A percentile compares a stretch with the other conserved stretches of the same genome.
phyloP scores from a whole-genome alignment of 2,113 vertebrate species.

The Lichenostomus cassidix region DNA sequence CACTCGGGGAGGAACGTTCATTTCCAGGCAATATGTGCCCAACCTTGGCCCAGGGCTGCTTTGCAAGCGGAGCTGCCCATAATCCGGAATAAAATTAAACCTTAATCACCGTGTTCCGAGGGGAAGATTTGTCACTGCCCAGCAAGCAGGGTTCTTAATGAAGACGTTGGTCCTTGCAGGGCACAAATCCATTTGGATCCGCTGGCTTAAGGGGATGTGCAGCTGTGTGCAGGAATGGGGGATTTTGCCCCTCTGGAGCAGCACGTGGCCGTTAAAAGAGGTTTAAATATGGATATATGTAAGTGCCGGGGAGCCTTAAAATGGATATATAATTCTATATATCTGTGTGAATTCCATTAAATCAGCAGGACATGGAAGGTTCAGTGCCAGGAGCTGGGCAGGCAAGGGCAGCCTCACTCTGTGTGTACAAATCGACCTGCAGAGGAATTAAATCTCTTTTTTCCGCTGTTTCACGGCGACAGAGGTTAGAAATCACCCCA shows the following conservation, averaged over 20 bases:
- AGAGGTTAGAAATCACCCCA: slow-evolving; percentile 4
- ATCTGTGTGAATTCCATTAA: background rate
- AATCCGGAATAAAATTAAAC: slow-evolving; percentile 45
- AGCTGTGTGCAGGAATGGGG: background rate
- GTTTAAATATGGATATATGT: background rate
- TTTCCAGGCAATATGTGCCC: background rate
- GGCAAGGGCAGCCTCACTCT: background rate
- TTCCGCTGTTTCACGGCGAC: background rate
- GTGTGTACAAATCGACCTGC: accelerated
- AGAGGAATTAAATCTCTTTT: background rate
- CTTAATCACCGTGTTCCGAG: background rate
- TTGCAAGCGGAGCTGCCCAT: background rate
- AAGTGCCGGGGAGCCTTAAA: background rate
- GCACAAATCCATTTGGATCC: background rate
- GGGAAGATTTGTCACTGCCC: slow-evolving; percentile 28
- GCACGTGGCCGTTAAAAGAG: background rate
- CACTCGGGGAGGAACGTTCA: background rate
- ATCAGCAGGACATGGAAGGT: background rate
- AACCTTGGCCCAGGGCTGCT: slow-evolving; percentile 9
- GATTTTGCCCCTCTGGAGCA: background rate
- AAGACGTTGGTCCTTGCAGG: background rate
- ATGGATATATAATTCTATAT: accelerated
- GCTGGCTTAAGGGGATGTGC: background rate
- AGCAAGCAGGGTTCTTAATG: background rate
- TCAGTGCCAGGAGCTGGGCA: accelerated